These are phyloP conservation scores for Nephrotoma guestfalica DNA, from an alignment of 2,888 invertebrate genomes.

Conservation along the genomic window DNA sequence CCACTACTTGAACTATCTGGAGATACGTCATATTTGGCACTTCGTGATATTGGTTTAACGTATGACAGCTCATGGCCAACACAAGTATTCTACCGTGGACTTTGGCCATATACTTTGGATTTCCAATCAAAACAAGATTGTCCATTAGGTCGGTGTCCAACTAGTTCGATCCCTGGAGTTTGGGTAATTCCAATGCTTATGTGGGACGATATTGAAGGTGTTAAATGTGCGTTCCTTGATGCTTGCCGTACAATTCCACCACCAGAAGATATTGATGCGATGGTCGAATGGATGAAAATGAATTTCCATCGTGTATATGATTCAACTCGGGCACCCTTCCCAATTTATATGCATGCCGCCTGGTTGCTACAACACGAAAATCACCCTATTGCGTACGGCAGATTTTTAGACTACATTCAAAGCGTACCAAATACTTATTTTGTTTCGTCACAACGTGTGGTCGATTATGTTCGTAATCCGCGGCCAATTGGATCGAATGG, in stretches of 20 bases:
- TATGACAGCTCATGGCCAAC: slow-evolving; percentile 47
- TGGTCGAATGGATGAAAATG: slow-evolving; percentile 40
- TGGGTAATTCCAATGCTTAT: slow-evolving; percentile 49
- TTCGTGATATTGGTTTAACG: slow-evolving; percentile 32
- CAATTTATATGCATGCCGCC: slow-evolving; percentile 48
- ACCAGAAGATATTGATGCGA: slow-evolving; percentile 32
- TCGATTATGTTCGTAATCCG: slow-evolving; percentile 24
- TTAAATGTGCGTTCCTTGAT: slow-evolving; percentile 41
- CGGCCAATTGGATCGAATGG: slow-evolving; percentile 20
- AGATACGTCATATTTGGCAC: slow-evolving; percentile 36
- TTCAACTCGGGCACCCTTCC: slow-evolving; percentile 49
- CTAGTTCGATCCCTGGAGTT: slow-evolving; percentile 34
- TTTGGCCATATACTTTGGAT: slow-evolving; percentile 51
- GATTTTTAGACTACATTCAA: slow-evolving; percentile 41
- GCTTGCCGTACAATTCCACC: slow-evolving; percentile 34
- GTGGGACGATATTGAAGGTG: slow-evolving; percentile 33
- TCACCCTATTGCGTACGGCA: slow-evolving; percentile 35
- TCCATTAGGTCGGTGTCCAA: slow-evolving; percentile 37
- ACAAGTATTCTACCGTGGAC: slow-evolving; percentile 28
- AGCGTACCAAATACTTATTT: slow-evolving; percentile 41
- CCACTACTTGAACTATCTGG: slow-evolving; percentile 43
- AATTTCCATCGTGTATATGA: slow-evolving; percentile 52
- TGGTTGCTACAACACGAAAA: slow-evolving; percentile 40
- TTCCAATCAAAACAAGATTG: slow-evolving; percentile 38
- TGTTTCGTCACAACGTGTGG: slow-evolving; percentile 29